Conservation (phyloP, 1,140 invertebrate genomes). For the Nymphalis io region DNA sequence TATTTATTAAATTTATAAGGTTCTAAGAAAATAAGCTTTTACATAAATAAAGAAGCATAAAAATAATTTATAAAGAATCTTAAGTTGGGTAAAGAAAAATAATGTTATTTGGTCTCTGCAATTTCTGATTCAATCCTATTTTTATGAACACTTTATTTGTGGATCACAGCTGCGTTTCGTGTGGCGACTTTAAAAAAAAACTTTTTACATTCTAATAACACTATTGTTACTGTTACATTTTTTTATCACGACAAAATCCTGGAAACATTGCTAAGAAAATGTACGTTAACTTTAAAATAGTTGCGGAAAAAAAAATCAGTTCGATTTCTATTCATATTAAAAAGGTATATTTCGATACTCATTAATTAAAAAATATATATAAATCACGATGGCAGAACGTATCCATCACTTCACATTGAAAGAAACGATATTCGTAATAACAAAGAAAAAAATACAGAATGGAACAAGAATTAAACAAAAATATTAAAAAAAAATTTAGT, state of each 20-base stretch:
- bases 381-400: too few relatives aligned
- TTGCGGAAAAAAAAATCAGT: too few relatives aligned
- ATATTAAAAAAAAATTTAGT: slow-evolving; percentile 9
- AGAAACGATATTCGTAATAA: too few relatives aligned
- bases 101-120: slow-evolving; percentile 2
- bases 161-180: slow-evolving; percentile 17
- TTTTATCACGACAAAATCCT: not conserved
- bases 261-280: too few relatives aligned
- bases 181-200: slow-evolving; percentile 5
- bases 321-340: too few relatives aligned
- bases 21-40: not conserved
- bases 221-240: not conserved
- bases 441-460: not conserved
- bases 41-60: not conserved
- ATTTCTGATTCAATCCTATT: slow-evolving; percentile 13
- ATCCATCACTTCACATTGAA: too few relatives aligned
- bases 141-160: slow-evolving; percentile 21
- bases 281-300: too few relatives aligned
- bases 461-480: not conserved
- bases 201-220: not conserved
- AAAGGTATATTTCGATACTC: too few relatives aligned
- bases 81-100: not conserved
- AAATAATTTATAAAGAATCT: not conserved
- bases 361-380: too few relatives aligned
- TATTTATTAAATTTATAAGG: not conserved